These are phyloP conservation scores for Plotosus lineatus DNA, from an alignment of 2,113 vertebrate genomes.

Conservation along the genomic window DNA sequence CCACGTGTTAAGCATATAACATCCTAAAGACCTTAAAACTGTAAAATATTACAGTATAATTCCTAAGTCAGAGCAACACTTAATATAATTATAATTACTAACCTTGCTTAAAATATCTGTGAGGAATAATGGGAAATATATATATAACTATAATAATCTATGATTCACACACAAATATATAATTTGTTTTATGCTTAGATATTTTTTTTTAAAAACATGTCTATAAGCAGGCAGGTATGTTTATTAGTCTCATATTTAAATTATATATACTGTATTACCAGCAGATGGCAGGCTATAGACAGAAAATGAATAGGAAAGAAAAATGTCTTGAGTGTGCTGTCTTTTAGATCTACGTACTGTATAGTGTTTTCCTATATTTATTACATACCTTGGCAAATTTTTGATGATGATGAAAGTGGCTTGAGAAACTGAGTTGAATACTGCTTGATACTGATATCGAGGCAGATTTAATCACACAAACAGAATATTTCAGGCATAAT, in stretches of 20 bases:
- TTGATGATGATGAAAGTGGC: neutral
- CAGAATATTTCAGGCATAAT: neutral
- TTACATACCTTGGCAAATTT: neutral
- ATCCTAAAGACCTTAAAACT: neutral
- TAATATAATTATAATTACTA: neutral
- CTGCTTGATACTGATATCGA: neutral
- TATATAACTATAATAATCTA: neutral
- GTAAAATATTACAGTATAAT: neutral
- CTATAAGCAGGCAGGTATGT: neutral
- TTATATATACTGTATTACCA: constrained; percentile 23
- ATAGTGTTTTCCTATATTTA: constrained; percentile 1
- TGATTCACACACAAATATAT: neutral
- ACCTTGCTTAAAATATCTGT: neutral
- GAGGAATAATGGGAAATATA: neutral
- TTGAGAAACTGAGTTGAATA: neutral
- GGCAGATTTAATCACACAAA: neutral
- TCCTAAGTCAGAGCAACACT: neutral
- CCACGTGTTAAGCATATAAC: constrained; percentile 35
- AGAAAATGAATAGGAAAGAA: constrained; percentile 15
- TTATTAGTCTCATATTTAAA: neutral
- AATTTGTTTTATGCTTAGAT: neutral
- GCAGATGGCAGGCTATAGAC: constrained; percentile 48
- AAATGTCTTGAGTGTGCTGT: neutral
- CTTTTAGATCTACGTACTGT: neutral
- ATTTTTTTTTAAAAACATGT: constrained; percentile 5